Evolutionary conservation across 2,797 vertebrate species (phyloP).

Genomic region (Chelon auratus): DNA sequence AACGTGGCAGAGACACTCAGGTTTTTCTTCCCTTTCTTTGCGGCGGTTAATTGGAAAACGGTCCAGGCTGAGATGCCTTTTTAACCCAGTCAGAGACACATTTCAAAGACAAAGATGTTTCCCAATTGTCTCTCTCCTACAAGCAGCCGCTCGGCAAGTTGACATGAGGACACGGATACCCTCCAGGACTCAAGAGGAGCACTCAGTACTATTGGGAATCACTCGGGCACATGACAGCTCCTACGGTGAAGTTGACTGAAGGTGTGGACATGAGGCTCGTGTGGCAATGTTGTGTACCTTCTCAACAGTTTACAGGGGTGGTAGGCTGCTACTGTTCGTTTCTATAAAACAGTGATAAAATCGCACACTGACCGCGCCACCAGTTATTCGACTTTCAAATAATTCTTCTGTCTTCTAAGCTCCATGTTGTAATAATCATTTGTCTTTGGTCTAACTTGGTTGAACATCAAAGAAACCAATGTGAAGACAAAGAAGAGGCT

Average conservation of each 20-base stretch:
- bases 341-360: too few species aligned
- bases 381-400: too few species aligned
- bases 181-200: conserved; percentile 50
- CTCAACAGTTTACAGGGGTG: background rate
- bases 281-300: background rate
- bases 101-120: conserved; percentile 55
- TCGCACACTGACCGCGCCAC: too few species aligned
- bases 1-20: conserved; percentile 47
- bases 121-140: conserved; percentile 34
- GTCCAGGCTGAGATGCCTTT: conserved; percentile 51
- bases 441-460: too few species aligned
- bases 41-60: conserved; percentile 63
- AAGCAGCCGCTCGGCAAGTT: conserved; percentile 37
- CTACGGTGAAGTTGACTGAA: conserved; percentile 8
- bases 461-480: too few species aligned
- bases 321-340: background rate
- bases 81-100: conserved; percentile 51
- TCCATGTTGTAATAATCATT: too few species aligned
- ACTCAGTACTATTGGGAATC: conserved; percentile 57
- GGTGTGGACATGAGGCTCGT: background rate
- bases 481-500: too few species aligned
- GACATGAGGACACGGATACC: conserved; percentile 47
- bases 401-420: too few species aligned
- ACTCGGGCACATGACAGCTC: conserved; percentile 61
- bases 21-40: conserved; percentile 36